phyloP scores from a whole-genome alignment of 2,797 vertebrate genomes.

The Rhodeus uyekii region DNA sequence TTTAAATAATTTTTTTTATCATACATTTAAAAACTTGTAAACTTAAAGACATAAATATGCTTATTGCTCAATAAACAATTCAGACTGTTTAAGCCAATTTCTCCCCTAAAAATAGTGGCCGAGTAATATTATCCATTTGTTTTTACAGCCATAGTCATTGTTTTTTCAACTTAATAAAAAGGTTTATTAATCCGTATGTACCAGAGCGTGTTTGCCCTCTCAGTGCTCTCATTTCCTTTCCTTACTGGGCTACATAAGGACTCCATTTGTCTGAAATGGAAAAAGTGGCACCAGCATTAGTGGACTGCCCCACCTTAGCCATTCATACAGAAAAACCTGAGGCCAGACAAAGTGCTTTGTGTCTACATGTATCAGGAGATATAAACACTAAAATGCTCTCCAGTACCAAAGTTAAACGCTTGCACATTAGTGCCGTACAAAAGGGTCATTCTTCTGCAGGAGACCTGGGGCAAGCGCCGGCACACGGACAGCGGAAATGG shows the following conservation, averaged over 20 bases:
- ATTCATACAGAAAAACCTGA: constrained; percentile 64
- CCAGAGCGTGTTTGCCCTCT: constrained; percentile 41
- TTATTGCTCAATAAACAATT: no score
- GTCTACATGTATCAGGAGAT: constrained; percentile 81
- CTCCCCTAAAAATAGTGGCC: constrained; percentile 22
- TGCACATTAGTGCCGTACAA: constrained; percentile 87
- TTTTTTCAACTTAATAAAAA: constrained; percentile 33
- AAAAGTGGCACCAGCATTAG: constrained; percentile 60
- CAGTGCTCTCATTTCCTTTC: constrained; percentile 70
- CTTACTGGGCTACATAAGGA: constrained; percentile 61
- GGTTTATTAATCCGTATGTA: background rate
- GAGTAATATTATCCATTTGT: constrained; percentile 43
- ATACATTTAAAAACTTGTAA: background rate
- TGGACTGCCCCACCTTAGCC: constrained; percentile 62
- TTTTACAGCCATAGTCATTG: constrained; percentile 36
- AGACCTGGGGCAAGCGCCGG: constrained; percentile 85
- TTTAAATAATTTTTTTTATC: background rate
- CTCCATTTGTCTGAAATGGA: constrained; percentile 64
- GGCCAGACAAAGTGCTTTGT: constrained; percentile 89
- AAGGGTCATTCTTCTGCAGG: constrained; percentile 86
- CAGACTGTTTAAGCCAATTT: no score
- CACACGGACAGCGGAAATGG: constrained; percentile 92
- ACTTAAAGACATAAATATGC: no score
- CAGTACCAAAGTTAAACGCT: constrained; percentile 91
- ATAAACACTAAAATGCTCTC: constrained; percentile 77